Conservation (phyloP, 2,888 invertebrate genomes). For the Coelogynopora nodosa region DNA sequence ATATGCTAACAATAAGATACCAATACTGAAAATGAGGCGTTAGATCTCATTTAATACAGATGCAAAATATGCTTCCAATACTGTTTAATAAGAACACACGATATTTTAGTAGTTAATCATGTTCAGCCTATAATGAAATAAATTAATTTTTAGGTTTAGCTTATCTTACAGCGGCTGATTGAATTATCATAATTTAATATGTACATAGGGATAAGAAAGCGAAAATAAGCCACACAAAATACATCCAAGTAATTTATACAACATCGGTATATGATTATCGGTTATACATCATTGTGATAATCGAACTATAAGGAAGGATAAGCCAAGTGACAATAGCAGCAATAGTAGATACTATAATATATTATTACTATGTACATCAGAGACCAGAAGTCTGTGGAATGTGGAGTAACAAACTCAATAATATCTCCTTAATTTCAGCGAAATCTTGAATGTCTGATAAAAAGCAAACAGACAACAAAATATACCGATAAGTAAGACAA, state of each 20-base stretch:
- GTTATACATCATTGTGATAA: no score
- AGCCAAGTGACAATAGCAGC: background rate
- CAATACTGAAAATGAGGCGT: conserved; percentile 16
- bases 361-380: background rate
- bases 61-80: no score
- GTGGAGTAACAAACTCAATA: background rate
- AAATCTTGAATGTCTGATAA: background rate
- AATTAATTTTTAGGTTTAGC: no score
- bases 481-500: background rate
- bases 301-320: no score
- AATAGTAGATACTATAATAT: no score
- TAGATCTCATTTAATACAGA: background rate
- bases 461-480: background rate
- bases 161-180: no score
- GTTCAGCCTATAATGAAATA: no score
- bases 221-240: background rate
- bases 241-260: background rate
- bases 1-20: conserved; percentile 12
- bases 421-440: background rate
- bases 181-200: no score
- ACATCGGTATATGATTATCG: background rate
- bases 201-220: background rate
- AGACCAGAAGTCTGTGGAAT: background rate
- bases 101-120: no score
- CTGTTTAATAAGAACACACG: no score